phyloP scores from a whole-genome alignment of 2,888 invertebrate species.

The Nyleta sp. region DNA sequence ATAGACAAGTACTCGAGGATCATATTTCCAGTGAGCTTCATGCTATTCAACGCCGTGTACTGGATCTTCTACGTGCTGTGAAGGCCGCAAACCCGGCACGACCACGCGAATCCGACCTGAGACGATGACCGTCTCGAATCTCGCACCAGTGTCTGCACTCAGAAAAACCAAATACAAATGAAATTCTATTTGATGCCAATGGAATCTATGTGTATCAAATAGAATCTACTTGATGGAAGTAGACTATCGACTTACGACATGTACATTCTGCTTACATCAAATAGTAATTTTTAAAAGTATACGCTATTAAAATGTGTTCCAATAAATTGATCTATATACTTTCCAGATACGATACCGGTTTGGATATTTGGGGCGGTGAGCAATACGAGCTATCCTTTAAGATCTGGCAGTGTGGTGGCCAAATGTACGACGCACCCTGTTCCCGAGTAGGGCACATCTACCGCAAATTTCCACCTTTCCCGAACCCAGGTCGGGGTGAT shows the following conservation, averaged over 20 bases:
- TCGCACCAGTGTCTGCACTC: slow-evolving; percentile 21
- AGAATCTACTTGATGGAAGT: too few relatives aligned
- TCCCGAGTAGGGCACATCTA: slow-evolving; percentile 96
- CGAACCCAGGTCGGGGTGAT: slow-evolving; percentile 95
- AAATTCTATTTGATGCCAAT: too few relatives aligned
- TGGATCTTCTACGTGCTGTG: slow-evolving; percentile 95
- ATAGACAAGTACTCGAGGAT: slow-evolving; percentile 99
- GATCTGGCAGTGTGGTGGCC: slow-evolving; percentile 98
- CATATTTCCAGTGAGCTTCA: slow-evolving; percentile 97
- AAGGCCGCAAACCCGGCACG: slow-evolving; percentile 39
- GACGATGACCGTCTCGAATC: slow-evolving; percentile 20
- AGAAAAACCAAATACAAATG: too few relatives aligned
- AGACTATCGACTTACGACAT: too few relatives aligned
- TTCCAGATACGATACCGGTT: slow-evolving; percentile 87
- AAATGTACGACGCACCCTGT: slow-evolving; percentile 95
- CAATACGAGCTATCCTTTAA: slow-evolving; percentile 99
- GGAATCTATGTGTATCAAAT: too few relatives aligned
- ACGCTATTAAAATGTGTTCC: neutral
- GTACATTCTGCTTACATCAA: too few relatives aligned
- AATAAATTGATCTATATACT: neutral
- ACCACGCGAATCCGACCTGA: slow-evolving; percentile 15
- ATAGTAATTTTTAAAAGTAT: too few relatives aligned
- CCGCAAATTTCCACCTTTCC: slow-evolving; percentile 93
- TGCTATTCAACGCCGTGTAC: slow-evolving; percentile 97
- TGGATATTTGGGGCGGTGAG: slow-evolving; percentile 99